Conservation (phyloP, 1,140 invertebrate genomes). For the Plodia interpunctella region DNA sequence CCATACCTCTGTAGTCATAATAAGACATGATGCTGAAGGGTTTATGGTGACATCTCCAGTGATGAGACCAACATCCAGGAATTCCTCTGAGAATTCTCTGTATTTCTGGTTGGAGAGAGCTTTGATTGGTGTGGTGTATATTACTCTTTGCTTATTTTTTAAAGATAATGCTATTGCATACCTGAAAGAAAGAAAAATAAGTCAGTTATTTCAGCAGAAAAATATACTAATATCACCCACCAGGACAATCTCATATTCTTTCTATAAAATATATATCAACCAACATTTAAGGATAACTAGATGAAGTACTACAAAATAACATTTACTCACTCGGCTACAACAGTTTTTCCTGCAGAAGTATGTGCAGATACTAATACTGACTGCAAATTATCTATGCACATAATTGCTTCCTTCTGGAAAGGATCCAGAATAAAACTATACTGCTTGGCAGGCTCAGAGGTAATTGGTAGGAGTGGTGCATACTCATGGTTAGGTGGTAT, state of each 20-base stretch:
- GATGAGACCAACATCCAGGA: conserved; percentile 97
- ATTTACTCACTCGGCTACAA: conserved; percentile 96
- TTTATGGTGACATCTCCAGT: conserved; percentile 99
- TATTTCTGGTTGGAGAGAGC: conserved; percentile 99
- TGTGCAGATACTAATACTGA: conserved; percentile 99
- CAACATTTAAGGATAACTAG: too few species aligned
- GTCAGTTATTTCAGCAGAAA: not conserved
- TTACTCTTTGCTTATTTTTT: conserved; percentile 90
- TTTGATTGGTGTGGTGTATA: conserved; percentile 99
- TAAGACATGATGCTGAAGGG: conserved; percentile 96
- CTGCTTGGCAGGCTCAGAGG: conserved; percentile 89
- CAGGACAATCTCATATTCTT: not conserved
- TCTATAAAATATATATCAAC: conserved; percentile 14
- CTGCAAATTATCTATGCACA: conserved; percentile 98
- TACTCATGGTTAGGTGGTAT: conserved; percentile 92
- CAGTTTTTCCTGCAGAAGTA: conserved; percentile 99
- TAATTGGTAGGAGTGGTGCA: conserved; percentile 80
- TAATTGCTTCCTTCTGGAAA: conserved; percentile 98
- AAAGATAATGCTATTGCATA: conserved; percentile 86
- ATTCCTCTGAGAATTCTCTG: conserved; percentile 98
- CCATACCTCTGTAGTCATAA: conserved; percentile 98
- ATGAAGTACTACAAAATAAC: too few species aligned
- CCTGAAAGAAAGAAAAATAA: conserved; percentile 60
- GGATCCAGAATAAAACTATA: conserved; percentile 98
- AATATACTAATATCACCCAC: not conserved